A percentile compares a stretch with the other conserved stretches of the same genome.
These are phyloP conservation scores for Puma concolor DNA, from an alignment of 2,113 vertebrate genomes.

Conservation along the genomic window DNA sequence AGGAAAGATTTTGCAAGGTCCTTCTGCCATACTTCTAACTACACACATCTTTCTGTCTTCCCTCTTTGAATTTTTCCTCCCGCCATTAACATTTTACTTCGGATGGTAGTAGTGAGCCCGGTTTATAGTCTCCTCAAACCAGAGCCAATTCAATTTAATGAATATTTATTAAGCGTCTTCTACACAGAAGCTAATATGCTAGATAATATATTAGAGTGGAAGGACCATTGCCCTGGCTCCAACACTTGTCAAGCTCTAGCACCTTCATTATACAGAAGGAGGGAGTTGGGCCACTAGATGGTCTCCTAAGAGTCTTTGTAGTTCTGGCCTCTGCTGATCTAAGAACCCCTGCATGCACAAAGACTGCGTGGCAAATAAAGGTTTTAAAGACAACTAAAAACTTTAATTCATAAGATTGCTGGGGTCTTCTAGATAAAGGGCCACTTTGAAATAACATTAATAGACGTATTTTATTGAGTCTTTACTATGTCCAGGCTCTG, in stretches of 20 bases:
- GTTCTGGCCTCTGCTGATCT: neutral
- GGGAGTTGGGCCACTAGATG: neutral
- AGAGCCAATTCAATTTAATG: slow-evolving; percentile 35
- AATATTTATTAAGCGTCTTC: slow-evolving; percentile 48
- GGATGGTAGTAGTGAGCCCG: neutral
- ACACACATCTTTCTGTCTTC: neutral
- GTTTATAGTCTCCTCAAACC: slow-evolving; percentile 27
- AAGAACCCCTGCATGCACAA: neutral
- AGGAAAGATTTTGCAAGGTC: neutral
- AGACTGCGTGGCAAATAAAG: slow-evolving; percentile 8
- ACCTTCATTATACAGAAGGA: neutral
- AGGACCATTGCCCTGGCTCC: neutral
- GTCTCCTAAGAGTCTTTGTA: neutral
- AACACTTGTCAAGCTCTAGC: neutral
- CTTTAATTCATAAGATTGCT: neutral
- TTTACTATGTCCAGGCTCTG: neutral
- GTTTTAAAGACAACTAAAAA: neutral
- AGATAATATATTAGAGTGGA: slow-evolving; percentile 11
- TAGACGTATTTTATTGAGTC: neutral
- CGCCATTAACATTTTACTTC: slow-evolving; percentile 21
- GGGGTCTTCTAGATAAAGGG: neutral
- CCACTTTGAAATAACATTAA: slow-evolving; percentile 17
- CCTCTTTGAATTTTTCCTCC: neutral
- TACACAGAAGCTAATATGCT: neutral
- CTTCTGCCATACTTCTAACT: neutral